Evolutionary conservation across 2,113 vertebrate species (phyloP).

Genomic region (Strix aluco): DNA sequence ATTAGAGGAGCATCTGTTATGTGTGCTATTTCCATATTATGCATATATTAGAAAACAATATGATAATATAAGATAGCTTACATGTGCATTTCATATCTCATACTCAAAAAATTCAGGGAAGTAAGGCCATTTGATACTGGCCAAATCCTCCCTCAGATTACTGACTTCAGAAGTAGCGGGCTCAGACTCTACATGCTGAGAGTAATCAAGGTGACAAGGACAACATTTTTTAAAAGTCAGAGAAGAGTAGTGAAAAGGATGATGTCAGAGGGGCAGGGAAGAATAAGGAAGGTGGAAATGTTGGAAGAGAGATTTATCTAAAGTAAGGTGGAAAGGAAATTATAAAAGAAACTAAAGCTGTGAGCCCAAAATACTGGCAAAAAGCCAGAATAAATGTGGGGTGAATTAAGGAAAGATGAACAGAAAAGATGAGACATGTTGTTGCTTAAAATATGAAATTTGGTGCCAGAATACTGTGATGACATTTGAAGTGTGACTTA

Average conservation of each 20-base stretch:
- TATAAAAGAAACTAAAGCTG: background rate
- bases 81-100: background rate
- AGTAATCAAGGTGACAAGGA: background rate
- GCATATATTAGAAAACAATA: background rate
- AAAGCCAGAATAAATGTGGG: background rate
- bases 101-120: background rate
- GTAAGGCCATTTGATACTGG: background rate
- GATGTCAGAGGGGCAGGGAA: fast-evolving
- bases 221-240: background rate
- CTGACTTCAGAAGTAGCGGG: background rate
- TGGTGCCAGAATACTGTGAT: background rate
- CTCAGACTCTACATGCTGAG: background rate
- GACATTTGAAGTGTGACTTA: background rate
- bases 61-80: background rate
- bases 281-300: background rate
- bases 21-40: background rate
- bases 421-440: background rate
- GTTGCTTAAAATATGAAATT: background rate
- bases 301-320: background rate
- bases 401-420: background rate
- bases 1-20: background rate
- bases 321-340: background rate
- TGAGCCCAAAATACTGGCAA: background rate
- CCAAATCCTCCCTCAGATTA: background rate
- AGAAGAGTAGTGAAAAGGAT: background rate